Conservation (phyloP, 2,888 invertebrate species). For the Peribatodes rhomboidaria region DNA sequence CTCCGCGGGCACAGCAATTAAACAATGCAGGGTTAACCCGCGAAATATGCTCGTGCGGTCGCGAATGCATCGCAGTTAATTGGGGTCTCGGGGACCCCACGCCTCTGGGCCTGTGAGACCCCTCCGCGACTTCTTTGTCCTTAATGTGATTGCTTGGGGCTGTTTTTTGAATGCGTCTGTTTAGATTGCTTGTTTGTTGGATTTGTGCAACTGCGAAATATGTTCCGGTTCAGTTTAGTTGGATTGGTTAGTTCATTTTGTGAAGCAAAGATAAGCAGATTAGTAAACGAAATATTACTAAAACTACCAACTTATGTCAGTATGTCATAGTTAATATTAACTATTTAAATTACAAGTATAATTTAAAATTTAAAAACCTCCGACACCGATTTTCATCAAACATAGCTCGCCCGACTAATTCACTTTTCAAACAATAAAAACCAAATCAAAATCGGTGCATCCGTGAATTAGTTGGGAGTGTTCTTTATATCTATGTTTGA, state of each 20-base stretch:
- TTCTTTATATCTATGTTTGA: too few species aligned
- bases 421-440: too few species aligned
- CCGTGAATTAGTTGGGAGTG: too few species aligned
- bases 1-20: constrained; percentile 30
- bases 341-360: too few species aligned
- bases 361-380: too few species aligned
- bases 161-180: constrained; percentile 29
- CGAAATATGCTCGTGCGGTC: constrained; percentile 63
- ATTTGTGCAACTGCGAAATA: constrained; percentile 29
- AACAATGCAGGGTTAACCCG: constrained; percentile 53
- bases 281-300: not conserved
- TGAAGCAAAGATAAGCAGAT: not conserved
- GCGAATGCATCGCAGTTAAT: constrained; percentile 47
- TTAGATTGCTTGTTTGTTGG: constrained; percentile 26
- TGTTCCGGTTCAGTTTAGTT: constrained; percentile 9
- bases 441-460: too few species aligned
- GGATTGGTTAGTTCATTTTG: not conserved
- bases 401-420: too few species aligned
- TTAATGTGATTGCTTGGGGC: constrained; percentile 35
- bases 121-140: constrained; percentile 31
- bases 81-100: constrained; percentile 35
- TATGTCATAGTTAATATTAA: too few species aligned
- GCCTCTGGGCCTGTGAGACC: constrained; percentile 26
- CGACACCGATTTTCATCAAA: too few species aligned
- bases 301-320: too few species aligned